Base-by-base conservation (phyloP, 1,140 invertebrate species). In the Sminthurides bifidus region DNA sequence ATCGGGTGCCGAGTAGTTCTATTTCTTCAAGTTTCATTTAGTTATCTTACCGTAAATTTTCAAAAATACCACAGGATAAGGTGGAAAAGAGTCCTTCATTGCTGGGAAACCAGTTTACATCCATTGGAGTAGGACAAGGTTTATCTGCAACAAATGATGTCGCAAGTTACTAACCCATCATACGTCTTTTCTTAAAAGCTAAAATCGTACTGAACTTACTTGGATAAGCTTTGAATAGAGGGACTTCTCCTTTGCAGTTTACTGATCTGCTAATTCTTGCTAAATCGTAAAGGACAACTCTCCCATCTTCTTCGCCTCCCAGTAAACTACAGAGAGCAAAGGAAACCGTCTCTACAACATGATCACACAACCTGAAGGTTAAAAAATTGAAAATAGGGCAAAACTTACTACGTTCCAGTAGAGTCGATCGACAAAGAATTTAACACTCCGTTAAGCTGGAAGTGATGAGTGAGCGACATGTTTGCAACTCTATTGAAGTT, bases 31-130 rank as follows among this genome's bases (percentile, higher is more conserved):
- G 24, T 17, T 17, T 10, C 41, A 19, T 49, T 10, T 33, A n/a
- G 19, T 49, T 31, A 2, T 33, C 21, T 24, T 46, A 46, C 10
- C 17, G 17, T n/a, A 46, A 46, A 46, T 26, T 26, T 21, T 46
- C 6, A 12, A 46, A 27, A 23, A 46, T 17, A 6, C 44, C 44
- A 26, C 44, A 24, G 23, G 46, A 33, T n/a, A 49, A 21, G 12
- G 46, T 33, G 8, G 46, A 49, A 33, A 49, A 17, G n/a, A 29
- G 6, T 49, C 46, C 46, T 19, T 27, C 29, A 6, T 49, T 33
- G 14, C 12, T 49, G 10, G 46, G 46, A 26, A 49, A 49, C 46
- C 46, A 49, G 6, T 49, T 49, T 4, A 49, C 46, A 26, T 46
- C 44, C 3, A 46, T 12, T 6, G 44, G 44, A 26, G 23, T 46